phyloP scores from a whole-genome alignment of 2,113 vertebrate species.

The Colistium nudipinnis region DNA sequence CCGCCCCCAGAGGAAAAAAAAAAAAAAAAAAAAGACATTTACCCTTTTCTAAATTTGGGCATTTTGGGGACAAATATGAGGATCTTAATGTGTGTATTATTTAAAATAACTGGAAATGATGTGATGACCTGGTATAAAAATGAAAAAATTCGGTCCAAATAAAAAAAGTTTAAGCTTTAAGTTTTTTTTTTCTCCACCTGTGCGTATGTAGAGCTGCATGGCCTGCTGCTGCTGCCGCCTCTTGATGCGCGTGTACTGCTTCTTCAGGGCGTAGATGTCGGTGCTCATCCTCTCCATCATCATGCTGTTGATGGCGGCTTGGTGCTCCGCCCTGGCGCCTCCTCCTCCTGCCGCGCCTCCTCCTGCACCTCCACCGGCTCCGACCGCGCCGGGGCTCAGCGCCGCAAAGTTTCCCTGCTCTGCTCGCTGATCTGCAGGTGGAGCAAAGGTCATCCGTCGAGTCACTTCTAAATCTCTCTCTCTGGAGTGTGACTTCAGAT shows the following conservation, averaged over 20 bases:
- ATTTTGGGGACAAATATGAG: no score
- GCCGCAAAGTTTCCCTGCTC: constrained; percentile 93
- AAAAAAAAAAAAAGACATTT: no score
- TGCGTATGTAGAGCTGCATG: constrained; percentile 91
- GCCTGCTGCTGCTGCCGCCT: constrained; percentile 95
- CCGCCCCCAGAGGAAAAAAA: no score
- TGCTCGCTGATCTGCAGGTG: constrained; percentile 82
- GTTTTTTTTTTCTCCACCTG: constrained; percentile 82
- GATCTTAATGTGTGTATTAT: no score
- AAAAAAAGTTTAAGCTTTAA: no score
- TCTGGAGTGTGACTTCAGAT: constrained; percentile 25
- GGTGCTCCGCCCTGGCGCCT: constrained; percentile 89
- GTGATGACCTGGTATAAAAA: no score
- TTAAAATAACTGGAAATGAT: no score
- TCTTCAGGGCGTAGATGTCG: constrained; percentile 92
- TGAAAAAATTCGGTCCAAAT: no score
- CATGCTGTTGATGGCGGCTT: constrained; percentile 96
- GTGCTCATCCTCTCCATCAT: constrained; percentile 99
- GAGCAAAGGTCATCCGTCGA: neutral
- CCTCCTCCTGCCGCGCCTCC: constrained; percentile 25
- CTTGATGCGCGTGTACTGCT: constrained; percentile 94
- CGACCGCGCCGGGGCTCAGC: constrained; percentile 93
- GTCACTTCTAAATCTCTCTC: constrained; percentile 3
- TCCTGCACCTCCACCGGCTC: constrained; percentile 84
- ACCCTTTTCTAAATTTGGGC: no score